Percentiles rank a stretch among this genome's conserved stretches.
These are phyloP conservation scores for Zeuzera pyrina DNA, from an alignment of 2,888 invertebrate species.

Conservation along the genomic window DNA sequence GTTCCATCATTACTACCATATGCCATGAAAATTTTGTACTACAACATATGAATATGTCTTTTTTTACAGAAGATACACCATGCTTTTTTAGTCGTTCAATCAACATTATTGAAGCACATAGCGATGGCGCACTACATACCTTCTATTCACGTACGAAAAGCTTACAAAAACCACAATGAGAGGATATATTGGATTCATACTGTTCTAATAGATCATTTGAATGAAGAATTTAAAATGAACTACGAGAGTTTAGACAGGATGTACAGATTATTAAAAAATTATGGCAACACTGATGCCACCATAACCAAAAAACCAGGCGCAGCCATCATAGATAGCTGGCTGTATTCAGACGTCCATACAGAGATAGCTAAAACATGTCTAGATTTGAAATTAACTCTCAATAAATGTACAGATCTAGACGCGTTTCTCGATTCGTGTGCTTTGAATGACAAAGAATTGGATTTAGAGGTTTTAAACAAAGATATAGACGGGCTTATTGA, in stretches of 20 bases:
- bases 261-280: constrained; percentile 56
- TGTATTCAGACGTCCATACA: constrained; percentile 58
- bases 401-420: constrained; percentile 51
- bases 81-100: constrained; percentile 59
- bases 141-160: constrained; percentile 21
- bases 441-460: constrained; percentile 43
- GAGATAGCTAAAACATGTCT: constrained; percentile 45
- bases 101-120: constrained; percentile 51
- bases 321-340: constrained; percentile 44
- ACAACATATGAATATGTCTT: constrained; percentile 6
- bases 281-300: constrained; percentile 31
- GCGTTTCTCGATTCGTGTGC: constrained; percentile 59
- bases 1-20: too few relatives aligned
- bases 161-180: constrained; percentile 59
- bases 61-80: constrained; percentile 65
- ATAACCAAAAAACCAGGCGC: constrained; percentile 34
- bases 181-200: constrained; percentile 56
- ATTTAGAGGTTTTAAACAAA: constrained; percentile 41
- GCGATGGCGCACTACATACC: constrained; percentile 51
- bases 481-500: constrained; percentile 57
- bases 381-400: constrained; percentile 48
- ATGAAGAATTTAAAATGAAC: constrained; percentile 38
- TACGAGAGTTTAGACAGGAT: constrained; percentile 46
- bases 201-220: constrained; percentile 33
- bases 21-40: too few relatives aligned